Evolutionary conservation across 2,797 vertebrate species (phyloP), one percentile per base, ranked within the genome.

Genomic region (Hyperoplus lanceolatus): DNA sequence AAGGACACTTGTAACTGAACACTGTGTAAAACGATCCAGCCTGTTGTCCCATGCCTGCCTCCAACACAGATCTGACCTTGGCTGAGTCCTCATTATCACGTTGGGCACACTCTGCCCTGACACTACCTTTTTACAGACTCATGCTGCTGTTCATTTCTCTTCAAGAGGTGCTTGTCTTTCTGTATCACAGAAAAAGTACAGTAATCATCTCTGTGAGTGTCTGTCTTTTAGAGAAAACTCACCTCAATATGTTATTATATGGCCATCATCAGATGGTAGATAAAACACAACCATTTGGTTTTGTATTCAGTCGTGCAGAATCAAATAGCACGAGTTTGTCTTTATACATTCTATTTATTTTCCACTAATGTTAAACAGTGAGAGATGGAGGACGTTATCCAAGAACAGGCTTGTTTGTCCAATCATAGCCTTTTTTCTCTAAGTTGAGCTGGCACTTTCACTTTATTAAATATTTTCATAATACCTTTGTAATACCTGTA

Each of bases 1-100:
- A 45, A 86, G 73, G 84, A 74, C 87, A 70, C 71, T 61, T 80
- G 85, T 88, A 87, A 88, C 87, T 79, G 70, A 64, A 81, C 69
- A 75, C 78, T 21, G 49, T 84, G 90, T 83, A 84, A 84, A 83
- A 42, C 29, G 80, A 82, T 73, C 36, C 62, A 11, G 57, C 29
- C 43, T 15, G 51, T 77, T 54, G 51, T 64, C 59, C 57, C 54
- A 4, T 41, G 5, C 29, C 58, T 63, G 59, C 45, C 53, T 61
- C 65, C 60, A 57, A 58, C 68, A 42, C 70, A 56, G 18, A 54
- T 49, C 67, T 81, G 79, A 86, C 85, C 83, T 87, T 84, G 76
- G 12, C 65, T 9, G 46, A 72, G 59, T 61, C 58, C 62, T 69
- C 55, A 41, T 29, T 62, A 43, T 80, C 62, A 51, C 39, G 29